Evolutionary conservation across 2,888 invertebrate species (phyloP), one percentile per base, ranked within the genome.

Genomic region (Teleiodes luculella): DNA sequence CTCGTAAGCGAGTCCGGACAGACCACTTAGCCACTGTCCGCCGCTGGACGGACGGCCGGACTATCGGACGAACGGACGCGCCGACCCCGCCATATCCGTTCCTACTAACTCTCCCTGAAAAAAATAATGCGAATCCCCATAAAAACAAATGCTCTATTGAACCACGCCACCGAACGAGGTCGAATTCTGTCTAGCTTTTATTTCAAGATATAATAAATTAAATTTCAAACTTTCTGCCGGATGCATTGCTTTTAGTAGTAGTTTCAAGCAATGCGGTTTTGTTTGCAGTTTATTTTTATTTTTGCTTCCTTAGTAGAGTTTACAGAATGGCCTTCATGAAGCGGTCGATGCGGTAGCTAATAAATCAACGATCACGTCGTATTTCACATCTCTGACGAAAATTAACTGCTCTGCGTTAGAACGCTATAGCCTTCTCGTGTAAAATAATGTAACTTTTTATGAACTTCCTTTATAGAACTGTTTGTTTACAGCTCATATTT

Each of bases 21-120:
- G 79, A 76, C 76, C 82, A 85, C 84, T 85, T 85, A 83, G 78
- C 81, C 76, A 76, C 76, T 57, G 56, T 54, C 56, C 56, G 56
- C 33, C 39, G 24, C 13, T 24, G 28, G 43, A 41, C 39, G 39
- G 39, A 39, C 39, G 28, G 14, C 31, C 46, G 14, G 39, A 14
- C 39, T n/a, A 24, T 11, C 43, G 43, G 43, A 28, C 18, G 18
- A 24, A 16, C 43, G 43, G 54, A 49, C 39, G 49, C 35, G 43
- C 20, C 45, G 14, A 16, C 47, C 41, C 45, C 53, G 36, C 37
- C 14, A 49, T 53, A 49, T 56, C 56, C 56, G 56, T 53, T 56
- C 50, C 53, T 33, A n/a, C 50, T 24, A 28, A 47, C 39, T 10
- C 47, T n/a, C 30, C 35, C 24, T 14, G 30, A 53, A 56, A 56